Percentiles rank a stretch among this genome's conserved stretches.
Conservation (phyloP, 2,888 invertebrate genomes). For the Brachyopa scutellaris region DNA sequence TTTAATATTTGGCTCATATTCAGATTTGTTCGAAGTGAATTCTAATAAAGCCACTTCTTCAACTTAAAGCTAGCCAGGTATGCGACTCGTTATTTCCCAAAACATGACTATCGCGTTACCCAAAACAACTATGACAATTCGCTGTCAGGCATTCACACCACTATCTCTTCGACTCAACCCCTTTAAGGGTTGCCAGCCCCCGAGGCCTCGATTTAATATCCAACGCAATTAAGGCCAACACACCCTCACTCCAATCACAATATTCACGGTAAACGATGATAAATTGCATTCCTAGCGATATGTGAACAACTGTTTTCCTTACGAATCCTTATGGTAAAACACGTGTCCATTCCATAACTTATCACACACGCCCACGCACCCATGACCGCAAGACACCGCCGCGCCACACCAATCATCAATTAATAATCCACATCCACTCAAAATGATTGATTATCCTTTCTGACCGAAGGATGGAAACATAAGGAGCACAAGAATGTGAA, state of each 20-base stretch:
- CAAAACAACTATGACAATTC: neutral
- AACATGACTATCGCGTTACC: too few species aligned
- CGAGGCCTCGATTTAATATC: slow-evolving; percentile 20
- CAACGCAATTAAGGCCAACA: slow-evolving; percentile 44
- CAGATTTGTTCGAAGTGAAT: too few species aligned
- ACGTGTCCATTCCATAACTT: slow-evolving; percentile 61
- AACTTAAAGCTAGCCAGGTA: too few species aligned
- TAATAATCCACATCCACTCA: slow-evolving; percentile 62
- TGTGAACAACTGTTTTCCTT: slow-evolving; percentile 70
- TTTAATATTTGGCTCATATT: too few species aligned
- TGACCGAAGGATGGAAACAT: slow-evolving; percentile 35
- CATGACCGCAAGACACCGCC: slow-evolving; percentile 47
- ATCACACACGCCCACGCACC: slow-evolving; percentile 37
- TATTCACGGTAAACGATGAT: slow-evolving; percentile 36
- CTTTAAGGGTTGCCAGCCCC: slow-evolving; percentile 18
- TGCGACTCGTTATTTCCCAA: too few species aligned
- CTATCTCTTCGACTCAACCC: slow-evolving; percentile 37
- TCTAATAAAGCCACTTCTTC: too few species aligned
- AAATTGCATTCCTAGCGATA: slow-evolving; percentile 64
- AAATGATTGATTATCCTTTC: slow-evolving; percentile 69
- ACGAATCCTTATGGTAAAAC: slow-evolving; percentile 60
- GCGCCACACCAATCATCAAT: slow-evolving; percentile 65
- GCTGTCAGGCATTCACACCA: neutral
- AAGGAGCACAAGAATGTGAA: slow-evolving; percentile 26
- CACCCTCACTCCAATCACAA: neutral